Conservation (phyloP, 2,888 invertebrate genomes). For the Blastobasis lacticolella region DNA sequence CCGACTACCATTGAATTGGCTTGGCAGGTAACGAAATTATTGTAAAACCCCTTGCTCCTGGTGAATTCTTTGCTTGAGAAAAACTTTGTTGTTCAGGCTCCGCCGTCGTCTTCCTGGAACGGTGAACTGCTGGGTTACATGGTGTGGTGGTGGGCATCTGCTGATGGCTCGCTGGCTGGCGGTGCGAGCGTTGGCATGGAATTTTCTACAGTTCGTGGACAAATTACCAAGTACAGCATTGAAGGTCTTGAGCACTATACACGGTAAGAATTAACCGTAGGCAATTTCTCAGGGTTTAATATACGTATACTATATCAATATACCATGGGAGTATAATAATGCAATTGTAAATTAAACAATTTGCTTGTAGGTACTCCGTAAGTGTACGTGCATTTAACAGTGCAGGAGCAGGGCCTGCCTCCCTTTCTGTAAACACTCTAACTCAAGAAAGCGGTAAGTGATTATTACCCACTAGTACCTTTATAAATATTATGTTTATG, state of each 20-base stretch:
- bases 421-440: constrained; percentile 82
- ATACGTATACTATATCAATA: not conserved
- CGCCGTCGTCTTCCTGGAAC: constrained; percentile 80
- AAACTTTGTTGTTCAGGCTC: constrained; percentile 61
- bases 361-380: constrained; percentile 78
- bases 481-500: too few relatives aligned
- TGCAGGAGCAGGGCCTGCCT: constrained; percentile 87
- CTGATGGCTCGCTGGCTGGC: constrained; percentile 52
- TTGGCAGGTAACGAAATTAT: constrained; percentile 47
- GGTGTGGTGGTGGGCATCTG: constrained; percentile 78
- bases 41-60: too few relatives aligned
- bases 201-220: constrained; percentile 81
- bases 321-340: too few relatives aligned
- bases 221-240: constrained; percentile 80
- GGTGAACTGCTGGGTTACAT: constrained; percentile 85
- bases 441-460: constrained; percentile 87
- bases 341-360: not conserved
- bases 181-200: constrained; percentile 62
- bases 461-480: not conserved
- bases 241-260: constrained; percentile 87
- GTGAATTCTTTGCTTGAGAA: not conserved
- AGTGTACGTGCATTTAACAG: constrained; percentile 91
- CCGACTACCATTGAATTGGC: constrained; percentile 54
- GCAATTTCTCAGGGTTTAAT: not conserved
- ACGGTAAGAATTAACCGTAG: constrained; percentile 43